Evolutionary conservation across 1,140 invertebrate species (phyloP), one percentile per base, ranked within the genome.

Genomic region (Apis florea): DNA sequence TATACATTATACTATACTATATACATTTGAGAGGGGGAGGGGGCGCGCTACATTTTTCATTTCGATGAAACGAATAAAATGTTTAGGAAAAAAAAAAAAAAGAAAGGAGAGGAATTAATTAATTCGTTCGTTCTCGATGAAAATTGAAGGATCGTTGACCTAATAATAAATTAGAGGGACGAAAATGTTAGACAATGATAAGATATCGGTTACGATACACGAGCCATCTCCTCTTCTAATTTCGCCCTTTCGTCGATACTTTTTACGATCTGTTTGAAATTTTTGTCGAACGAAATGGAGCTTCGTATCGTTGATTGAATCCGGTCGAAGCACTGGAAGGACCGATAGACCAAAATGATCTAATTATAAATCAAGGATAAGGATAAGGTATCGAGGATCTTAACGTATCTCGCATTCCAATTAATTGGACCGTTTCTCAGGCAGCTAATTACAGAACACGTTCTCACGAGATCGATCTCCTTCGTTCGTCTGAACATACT

Each of bases 101-200:
- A 0, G 2, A 21, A 58, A 58, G 24, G 1, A 26, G 2, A 5
- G 31, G 21, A 31, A 58, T 19, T 58, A 6, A 72, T 40, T 72
- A 59, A 72, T 72, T 72, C 47, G 59, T 72, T 72, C 47, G 67
- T 72, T n/a, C n/a, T n/a, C 70, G 54, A 72, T 24, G 70, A 72
- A 59, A 72, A 12, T 72, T 49, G 70, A 56, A 72, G 31, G 54
- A 72, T 72, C 70, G 54, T 72, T 72, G 54, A 72, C 70, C 70
- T 54, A 72, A n/a, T n/a, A n/a, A n/a, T 12, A 59, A 58, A 72
- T 59, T 47, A 59, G 31, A 9, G 11, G 40, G 24, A 40, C 21
- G 68, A 47, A 19, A 47, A 26, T 31, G 40, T 17, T 51, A 4
- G 21, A n/a, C 66, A 19, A 15, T 1, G 67, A n/a, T n/a, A 31